A percentile compares a stretch with the other conserved stretches of the same genome.
Conservation (phyloP, 2,888 invertebrate species). For the Lasioglossum malachurum region DNA sequence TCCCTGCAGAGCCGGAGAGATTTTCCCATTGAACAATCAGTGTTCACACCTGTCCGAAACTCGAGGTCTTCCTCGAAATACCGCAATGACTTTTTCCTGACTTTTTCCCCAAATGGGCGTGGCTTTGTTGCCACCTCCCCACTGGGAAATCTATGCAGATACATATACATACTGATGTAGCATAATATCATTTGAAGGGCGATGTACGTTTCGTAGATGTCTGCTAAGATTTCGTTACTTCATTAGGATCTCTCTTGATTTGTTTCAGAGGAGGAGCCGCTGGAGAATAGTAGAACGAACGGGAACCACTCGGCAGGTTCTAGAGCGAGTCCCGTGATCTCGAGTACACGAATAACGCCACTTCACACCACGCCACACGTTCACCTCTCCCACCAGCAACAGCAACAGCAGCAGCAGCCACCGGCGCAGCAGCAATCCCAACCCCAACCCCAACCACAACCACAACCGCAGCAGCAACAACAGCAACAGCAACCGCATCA, state of each 20-base stretch:
- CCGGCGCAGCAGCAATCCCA: constrained; percentile 67
- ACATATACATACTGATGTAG: not conserved
- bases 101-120: not conserved
- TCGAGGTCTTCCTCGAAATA: too few species aligned
- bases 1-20: too few species aligned
- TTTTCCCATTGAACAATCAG: too few species aligned
- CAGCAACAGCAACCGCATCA: constrained; percentile 60
- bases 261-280: constrained; percentile 83
- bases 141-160: not conserved
- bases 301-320: constrained; percentile 77
- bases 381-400: constrained; percentile 72
- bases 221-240: not conserved
- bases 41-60: too few species aligned
- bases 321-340: constrained; percentile 79
- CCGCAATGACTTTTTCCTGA: too few species aligned
- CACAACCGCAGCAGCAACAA: constrained; percentile 58
- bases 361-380: constrained; percentile 76
- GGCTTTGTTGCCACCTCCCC: not conserved
- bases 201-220: not conserved
- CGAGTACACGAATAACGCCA: constrained; percentile 78
- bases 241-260: not conserved
- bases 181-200: not conserved
- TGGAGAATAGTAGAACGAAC: constrained; percentile 79
- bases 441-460: constrained; percentile 61
- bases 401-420: constrained; percentile 47